Evolutionary conservation across 2,797 vertebrate genomes (phyloP).

Genomic region (Thunnus albacares): DNA sequence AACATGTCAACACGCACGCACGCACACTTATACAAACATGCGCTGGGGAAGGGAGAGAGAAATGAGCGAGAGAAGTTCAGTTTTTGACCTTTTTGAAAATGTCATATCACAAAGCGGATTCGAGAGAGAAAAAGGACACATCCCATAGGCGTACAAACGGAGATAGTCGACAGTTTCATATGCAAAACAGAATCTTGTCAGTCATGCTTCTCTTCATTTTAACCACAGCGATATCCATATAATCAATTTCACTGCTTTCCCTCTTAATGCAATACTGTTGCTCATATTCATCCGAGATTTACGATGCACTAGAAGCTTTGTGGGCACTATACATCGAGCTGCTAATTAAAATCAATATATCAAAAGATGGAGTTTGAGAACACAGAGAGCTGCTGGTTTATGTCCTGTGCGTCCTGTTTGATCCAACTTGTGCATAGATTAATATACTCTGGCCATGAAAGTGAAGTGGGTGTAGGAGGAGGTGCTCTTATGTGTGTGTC

Average conservation of each 20-base stretch:
- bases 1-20: constrained; percentile 16
- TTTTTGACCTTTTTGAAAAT: constrained; percentile 67
- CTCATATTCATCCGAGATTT: constrained; percentile 48
- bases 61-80: constrained; percentile 17
- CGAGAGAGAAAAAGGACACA: constrained; percentile 15
- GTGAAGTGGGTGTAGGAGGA: constrained; percentile 6
- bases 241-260: constrained; percentile 18
- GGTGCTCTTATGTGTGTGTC: background rate
- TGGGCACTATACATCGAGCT: constrained; percentile 16
- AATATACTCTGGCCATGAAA: constrained; percentile 14
- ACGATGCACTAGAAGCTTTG: constrained; percentile 34
- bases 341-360: constrained; percentile 59
- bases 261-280: constrained; percentile 32
- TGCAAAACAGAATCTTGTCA: constrained; percentile 32
- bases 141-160: constrained; percentile 6
- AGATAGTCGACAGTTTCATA: background rate
- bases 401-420: constrained; percentile 30
- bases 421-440: constrained; percentile 30
- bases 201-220: constrained; percentile 21
- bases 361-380: constrained; percentile 27
- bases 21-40: constrained; percentile 16
- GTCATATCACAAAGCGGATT: constrained; percentile 44
- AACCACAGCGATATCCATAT: constrained; percentile 22
- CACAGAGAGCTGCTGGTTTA: constrained; percentile 27
- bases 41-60: background rate